These are phyloP conservation scores for Chiropotes sagulatus DNA, from an alignment of 2,797 vertebrate genomes.

Conservation along the genomic window DNA sequence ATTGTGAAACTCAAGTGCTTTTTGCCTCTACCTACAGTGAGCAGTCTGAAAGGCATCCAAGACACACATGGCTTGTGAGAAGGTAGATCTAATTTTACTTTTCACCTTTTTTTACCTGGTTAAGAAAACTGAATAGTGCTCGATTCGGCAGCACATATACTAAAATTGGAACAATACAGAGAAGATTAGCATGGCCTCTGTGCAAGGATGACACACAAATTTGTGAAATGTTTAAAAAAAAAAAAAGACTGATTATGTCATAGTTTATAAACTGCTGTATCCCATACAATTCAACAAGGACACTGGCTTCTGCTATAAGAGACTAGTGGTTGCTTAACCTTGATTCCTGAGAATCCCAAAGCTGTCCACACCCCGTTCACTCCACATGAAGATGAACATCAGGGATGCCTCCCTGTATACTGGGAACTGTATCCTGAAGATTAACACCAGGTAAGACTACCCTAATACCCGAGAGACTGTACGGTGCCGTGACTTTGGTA, in stretches of 20 bases:
- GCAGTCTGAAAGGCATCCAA: neutral
- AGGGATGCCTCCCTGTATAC: neutral
- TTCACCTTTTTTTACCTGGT: constrained; percentile 48
- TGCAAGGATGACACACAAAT: neutral
- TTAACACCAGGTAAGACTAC: neutral
- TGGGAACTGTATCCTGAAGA: neutral
- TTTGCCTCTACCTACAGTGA: constrained; percentile 31
- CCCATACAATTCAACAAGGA: neutral
- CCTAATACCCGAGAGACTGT: neutral
- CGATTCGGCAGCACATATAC: neutral
- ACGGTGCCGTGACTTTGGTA: accelerated
- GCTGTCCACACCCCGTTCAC: neutral
- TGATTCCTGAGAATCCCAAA: constrained; percentile 27
- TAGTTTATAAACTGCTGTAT: neutral
- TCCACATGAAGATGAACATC: neutral
- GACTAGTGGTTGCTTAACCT: neutral
- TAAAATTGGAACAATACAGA: too few species aligned
- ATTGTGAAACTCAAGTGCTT: neutral
- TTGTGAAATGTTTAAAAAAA: neutral
- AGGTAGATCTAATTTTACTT: neutral
- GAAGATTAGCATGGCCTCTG: neutral
- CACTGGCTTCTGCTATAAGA: neutral
- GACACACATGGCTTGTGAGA: neutral
- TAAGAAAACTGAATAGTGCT: neutral
- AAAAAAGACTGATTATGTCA: neutral